Conservation (phyloP, 2,797 vertebrate species). For the Catostomus latipinnis region DNA sequence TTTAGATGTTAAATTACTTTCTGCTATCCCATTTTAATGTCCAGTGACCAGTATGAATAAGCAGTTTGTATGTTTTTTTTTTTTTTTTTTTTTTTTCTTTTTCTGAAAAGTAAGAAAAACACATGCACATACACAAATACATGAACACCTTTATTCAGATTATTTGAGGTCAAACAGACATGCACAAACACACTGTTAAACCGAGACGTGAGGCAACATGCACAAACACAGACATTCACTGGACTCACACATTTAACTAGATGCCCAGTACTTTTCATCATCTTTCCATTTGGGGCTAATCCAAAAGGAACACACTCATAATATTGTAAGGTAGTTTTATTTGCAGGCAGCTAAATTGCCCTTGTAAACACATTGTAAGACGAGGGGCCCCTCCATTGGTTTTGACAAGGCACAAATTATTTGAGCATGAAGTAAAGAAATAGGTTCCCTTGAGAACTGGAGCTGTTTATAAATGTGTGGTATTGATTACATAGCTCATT, state of each 20-base stretch:
- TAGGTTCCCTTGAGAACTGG: slow-evolving; percentile 78
- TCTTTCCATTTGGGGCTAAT: slow-evolving; percentile 48
- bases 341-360: slow-evolving; percentile 67
- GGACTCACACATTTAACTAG: not conserved
- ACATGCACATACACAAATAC: not conserved
- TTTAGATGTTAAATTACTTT: too few relatives aligned
- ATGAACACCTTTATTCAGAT: not conserved
- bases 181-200: slow-evolving; percentile 7
- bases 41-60: too few relatives aligned
- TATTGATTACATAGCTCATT: slow-evolving; percentile 98
- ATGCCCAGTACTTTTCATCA: not conserved
- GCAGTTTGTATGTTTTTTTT: too few relatives aligned
- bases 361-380: slow-evolving; percentile 73
- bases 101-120: not conserved
- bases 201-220: not conserved
- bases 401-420: slow-evolving; percentile 72
- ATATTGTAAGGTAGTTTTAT: slow-evolving; percentile 64
- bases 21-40: too few relatives aligned
- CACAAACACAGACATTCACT: not conserved
- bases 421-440: slow-evolving; percentile 77
- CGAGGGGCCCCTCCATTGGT: slow-evolving; percentile 65
- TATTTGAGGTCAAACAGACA: not conserved
- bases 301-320: slow-evolving; percentile 54
- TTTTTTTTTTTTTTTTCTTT: too few relatives aligned
- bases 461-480: slow-evolving; percentile 88